Evolutionary conservation across 1,140 invertebrate genomes (phyloP).

Genomic region (Drosophila erecta): DNA sequence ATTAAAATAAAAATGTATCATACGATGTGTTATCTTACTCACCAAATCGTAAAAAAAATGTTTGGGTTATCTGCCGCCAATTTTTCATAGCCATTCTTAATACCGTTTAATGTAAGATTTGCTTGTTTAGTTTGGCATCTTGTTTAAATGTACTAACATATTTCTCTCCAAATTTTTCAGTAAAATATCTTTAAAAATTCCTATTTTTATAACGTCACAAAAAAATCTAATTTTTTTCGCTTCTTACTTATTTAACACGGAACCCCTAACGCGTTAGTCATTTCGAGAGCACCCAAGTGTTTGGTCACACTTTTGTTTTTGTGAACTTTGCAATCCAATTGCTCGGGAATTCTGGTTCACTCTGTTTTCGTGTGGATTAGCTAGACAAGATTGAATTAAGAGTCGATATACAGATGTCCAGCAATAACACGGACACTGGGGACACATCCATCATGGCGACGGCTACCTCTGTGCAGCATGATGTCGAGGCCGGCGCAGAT

Average conservation of each 20-base stretch:
- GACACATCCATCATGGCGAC: constrained; percentile 71
- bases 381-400: constrained; percentile 76
- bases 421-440: constrained; percentile 79
- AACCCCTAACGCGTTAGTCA: neutral
- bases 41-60: too few relatives aligned
- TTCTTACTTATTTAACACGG: accelerated
- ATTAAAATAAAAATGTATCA: too few relatives aligned
- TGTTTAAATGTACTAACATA: too few relatives aligned
- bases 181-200: too few relatives aligned
- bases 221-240: neutral
- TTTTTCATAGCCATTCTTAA: too few relatives aligned
- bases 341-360: constrained; percentile 18
- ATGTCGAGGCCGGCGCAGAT: constrained; percentile 24
- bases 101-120: too few relatives aligned
- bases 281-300: neutral
- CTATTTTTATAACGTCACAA: neutral
- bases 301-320: constrained; percentile 29
- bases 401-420: constrained; percentile 74
- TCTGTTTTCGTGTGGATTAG: constrained; percentile 14
- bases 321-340: constrained; percentile 19
- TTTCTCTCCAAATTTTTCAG: too few relatives aligned
- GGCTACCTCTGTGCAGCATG: constrained; percentile 45
- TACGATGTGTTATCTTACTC: too few relatives aligned
- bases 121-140: too few relatives aligned
- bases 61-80: too few relatives aligned